Evolutionary conservation across 2,113 vertebrate species (phyloP).

Genomic region (Myotis lucifugus): DNA sequence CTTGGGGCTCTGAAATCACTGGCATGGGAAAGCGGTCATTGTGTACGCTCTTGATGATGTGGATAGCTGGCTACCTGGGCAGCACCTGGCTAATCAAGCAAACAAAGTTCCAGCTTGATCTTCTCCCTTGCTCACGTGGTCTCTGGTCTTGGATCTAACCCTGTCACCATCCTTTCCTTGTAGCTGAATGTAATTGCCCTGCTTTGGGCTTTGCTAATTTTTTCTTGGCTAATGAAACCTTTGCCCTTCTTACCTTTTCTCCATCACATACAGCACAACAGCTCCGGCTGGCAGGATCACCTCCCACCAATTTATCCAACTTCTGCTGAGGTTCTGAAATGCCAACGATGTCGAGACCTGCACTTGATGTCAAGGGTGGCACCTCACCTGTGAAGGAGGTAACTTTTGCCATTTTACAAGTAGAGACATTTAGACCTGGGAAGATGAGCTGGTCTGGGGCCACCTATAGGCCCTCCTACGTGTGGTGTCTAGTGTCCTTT

Average conservation of each 20-base stretch:
- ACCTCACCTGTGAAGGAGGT: conserved; percentile 73
- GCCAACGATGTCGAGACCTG: conserved; percentile 78
- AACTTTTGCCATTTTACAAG: conserved; percentile 48
- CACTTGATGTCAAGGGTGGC: conserved; percentile 76
- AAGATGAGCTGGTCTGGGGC: background rate
- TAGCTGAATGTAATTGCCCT: background rate
- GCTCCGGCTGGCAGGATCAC: conserved; percentile 47
- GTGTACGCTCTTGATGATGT: background rate
- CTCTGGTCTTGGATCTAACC: conserved; percentile 1
- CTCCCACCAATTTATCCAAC: background rate
- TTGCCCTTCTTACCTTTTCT: conserved; percentile 40
- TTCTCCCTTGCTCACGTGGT: background rate
- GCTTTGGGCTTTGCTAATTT: background rate
- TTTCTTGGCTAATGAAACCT: background rate
- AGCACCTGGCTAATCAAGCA: background rate
- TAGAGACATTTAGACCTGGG: background rate
- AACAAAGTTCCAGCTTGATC: background rate
- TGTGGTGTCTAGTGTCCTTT: background rate
- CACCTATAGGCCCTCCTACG: background rate
- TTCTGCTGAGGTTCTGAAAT: conserved; percentile 73
- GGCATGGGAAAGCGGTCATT: background rate
- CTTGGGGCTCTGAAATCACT: conserved; percentile 2
- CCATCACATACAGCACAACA: conserved; percentile 50
- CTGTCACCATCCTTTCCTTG: background rate
- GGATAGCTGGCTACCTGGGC: background rate